A percentile compares a stretch with the other conserved stretches of the same genome.
These are phyloP conservation scores for Temnothorax ravouxi DNA, from an alignment of 2,888 invertebrate species.

Conservation along the genomic window DNA sequence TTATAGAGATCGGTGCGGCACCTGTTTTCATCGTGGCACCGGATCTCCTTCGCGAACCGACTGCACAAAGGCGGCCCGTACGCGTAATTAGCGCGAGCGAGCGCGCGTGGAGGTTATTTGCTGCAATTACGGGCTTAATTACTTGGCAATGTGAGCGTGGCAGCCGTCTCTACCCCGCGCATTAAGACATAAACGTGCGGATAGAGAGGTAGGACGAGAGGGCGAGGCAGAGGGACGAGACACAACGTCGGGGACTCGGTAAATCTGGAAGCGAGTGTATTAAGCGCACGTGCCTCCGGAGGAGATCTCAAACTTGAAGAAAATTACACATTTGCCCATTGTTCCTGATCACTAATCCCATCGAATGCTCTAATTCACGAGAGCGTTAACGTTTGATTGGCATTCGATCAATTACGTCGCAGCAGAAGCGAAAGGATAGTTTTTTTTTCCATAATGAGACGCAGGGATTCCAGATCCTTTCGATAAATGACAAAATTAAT, in stretches of 20 bases:
- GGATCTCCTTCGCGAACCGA: slow-evolving; percentile 32
- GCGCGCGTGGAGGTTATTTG: slow-evolving; percentile 40
- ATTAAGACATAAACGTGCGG: slow-evolving; percentile 20
- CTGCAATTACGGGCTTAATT: slow-evolving; percentile 61
- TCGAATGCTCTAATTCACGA: slow-evolving; percentile 1
- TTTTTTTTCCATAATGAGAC: background rate
- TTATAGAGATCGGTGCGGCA: slow-evolving; percentile 30
- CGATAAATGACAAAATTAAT: background rate
- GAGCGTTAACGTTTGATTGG: background rate
- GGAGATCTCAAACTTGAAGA: background rate
- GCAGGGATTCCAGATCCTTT: background rate
- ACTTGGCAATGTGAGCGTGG: slow-evolving; percentile 49
- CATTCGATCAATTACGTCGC: background rate
- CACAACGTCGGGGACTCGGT: background rate
- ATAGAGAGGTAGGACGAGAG: background rate
- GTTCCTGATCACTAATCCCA: background rate
- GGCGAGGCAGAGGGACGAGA: background rate
- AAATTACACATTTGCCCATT: slow-evolving; percentile 19
- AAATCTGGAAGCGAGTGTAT: slow-evolving; percentile 3
- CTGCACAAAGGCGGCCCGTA: slow-evolving; percentile 21
- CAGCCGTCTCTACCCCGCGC: slow-evolving; percentile 5
- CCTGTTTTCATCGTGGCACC: slow-evolving; percentile 29
- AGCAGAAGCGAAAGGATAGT: background rate
- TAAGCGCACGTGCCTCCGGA: background rate
- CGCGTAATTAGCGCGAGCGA: slow-evolving; percentile 33